Base-by-base conservation (phyloP, 2,113 vertebrate genomes). In the Coracopsis vasa region DNA sequence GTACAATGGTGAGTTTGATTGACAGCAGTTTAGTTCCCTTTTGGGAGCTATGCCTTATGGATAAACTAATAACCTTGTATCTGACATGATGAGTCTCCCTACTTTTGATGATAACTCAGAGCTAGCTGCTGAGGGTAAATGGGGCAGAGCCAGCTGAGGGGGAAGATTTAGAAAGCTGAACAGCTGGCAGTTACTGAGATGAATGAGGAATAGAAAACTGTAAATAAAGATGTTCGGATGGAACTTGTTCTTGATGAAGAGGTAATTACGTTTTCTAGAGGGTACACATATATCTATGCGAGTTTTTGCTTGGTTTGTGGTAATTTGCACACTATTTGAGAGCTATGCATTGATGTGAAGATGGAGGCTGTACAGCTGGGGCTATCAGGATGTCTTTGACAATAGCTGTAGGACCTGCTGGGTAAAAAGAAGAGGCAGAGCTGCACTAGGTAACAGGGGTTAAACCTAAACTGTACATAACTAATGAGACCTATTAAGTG, bases 211-310 rank as follows among this genome's bases (percentile, higher is more conserved):
- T 2, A 67, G 50, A 88, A 82, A 88, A 37, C 45, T 66, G 64
- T 83, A 92, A 93, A 73, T 73, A 86, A 80, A 28, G 66, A 62
- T 33, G 16, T 48, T 71, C 73, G 62, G 53, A 48, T 45, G 11
- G 90, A 90, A 65, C 74, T 62, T 86, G 18, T 58, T 90, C 79
- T 73, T 86, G 44, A 60, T 92, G 79, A 92, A 66, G 79, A 94
- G 35, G 13, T 45, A 54, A 75, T 92, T 79, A 60, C 44, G 14
- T 72, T 88, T 90, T 93, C 58, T 90, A 54, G 58, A 77, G 44
- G 41, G 15, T n/a, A 61, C 27, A 24, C 3, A 24, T 93, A 74
- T 94, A 39, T 74, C 56, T 56, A 0, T 72, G 11, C 77, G 25
- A 1, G 3, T 1, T 73, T 88, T 74, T 73, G 7, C 56, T 92